These are phyloP conservation scores for Planiliza haematocheilus DNA, from an alignment of 2,113 vertebrate genomes.

Conservation along the genomic window DNA sequence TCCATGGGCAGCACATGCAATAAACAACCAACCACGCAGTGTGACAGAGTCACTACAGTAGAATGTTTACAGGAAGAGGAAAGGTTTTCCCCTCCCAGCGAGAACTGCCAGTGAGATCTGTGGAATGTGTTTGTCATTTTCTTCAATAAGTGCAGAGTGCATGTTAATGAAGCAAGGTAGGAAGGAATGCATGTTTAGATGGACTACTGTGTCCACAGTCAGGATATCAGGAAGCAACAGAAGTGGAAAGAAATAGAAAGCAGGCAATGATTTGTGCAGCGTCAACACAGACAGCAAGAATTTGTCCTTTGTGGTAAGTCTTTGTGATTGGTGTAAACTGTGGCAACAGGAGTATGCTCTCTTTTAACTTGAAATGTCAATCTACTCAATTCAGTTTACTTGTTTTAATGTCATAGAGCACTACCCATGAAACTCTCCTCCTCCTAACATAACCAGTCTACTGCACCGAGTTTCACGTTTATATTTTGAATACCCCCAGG, in stretches of 20 bases:
- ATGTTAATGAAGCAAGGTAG: slow-evolving; percentile 31
- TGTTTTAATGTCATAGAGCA: slow-evolving; percentile 22
- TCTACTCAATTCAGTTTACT: slow-evolving; percentile 13
- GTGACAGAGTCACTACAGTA: slow-evolving; percentile 41
- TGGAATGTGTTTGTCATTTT: slow-evolving; percentile 55
- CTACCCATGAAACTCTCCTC: slow-evolving; percentile 20
- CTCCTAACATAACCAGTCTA: slow-evolving; percentile 39
- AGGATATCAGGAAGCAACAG: slow-evolving; percentile 12
- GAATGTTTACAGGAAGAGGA: slow-evolving; percentile 34
- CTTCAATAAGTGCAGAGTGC: slow-evolving; percentile 34
- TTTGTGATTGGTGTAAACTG: slow-evolving; percentile 20
- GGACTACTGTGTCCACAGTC: slow-evolving; percentile 36
- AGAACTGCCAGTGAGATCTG: slow-evolving; percentile 30
- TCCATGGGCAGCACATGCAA: slow-evolving; percentile 25
- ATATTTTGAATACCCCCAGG: slow-evolving; percentile 41
- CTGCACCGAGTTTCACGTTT: slow-evolving; percentile 55
- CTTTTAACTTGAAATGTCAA: slow-evolving; percentile 10
- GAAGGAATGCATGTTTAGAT: slow-evolving; percentile 41
- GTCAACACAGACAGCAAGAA: slow-evolving; percentile 39
- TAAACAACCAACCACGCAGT: slow-evolving; percentile 22
- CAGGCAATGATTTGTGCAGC: slow-evolving; percentile 29
- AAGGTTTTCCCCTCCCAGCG: background rate
- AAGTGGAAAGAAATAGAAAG: slow-evolving; percentile 20
- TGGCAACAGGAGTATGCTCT: slow-evolving; percentile 29
- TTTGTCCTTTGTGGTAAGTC: slow-evolving; percentile 5